Base-by-base conservation (phyloP, 2,888 invertebrate species). In the Sinhomidia bicolor region DNA sequence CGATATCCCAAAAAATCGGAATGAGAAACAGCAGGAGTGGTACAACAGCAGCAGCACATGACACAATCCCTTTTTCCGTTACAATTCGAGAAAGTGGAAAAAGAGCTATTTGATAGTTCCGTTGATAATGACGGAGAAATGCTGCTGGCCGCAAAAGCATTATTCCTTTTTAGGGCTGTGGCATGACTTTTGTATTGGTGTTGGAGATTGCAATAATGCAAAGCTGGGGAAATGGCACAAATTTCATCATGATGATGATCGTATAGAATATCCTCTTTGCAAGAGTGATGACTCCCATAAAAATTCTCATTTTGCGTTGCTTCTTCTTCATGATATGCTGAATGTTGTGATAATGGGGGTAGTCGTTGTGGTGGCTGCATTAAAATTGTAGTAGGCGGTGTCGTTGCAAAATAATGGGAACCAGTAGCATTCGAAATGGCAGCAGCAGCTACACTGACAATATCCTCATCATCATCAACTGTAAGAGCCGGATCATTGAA, bases 281-380 rank as follows among this genome's bases (percentile, higher is more conserved):
- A 29, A 84, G 57, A 57, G 17, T 57, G 74, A 74, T 57, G 57
- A 65, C 44, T 84, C 17, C 60, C 74, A 84, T 57, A 74, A 83
- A 83, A 74, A 74, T 10, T 57, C 51, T 74, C 74, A 71, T 83
- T 60, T 74, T 60, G 36, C 0, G 54, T 41, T 44, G 10, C 20
- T 23, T 26, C 47, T 54, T 76, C 76, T 17, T 44, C 81, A 26
- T 81, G 78, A 54, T 57, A 14, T 57, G n/a, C 65, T 20, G 79
- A 36, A 57, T 57, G 78, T 20, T 17, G 9, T 47, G 76, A 76
- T 51, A 29, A 76, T 26, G 76, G 29, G 0, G 51, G 29, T 74
- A 74, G 20, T 1, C 20, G 20, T 14, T 17, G 36, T 36, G 36
- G 14, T n/a, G 36, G 14, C 32, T 12, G 65, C 14, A 44, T 44